Conservation (phyloP, 2,113 vertebrate species). For the Stegastes partitus region DNA sequence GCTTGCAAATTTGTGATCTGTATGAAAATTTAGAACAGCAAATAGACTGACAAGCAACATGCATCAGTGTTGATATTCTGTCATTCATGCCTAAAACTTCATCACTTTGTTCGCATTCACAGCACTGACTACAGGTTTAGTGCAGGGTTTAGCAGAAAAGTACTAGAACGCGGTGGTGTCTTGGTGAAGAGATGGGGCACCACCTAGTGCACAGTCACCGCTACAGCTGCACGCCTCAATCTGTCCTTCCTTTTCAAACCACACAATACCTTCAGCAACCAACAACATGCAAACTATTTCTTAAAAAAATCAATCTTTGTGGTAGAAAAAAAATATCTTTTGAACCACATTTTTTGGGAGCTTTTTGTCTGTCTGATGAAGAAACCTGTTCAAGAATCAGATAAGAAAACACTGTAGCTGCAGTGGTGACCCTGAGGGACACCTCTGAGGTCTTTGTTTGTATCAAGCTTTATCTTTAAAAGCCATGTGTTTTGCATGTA, state of each 20-base stretch:
- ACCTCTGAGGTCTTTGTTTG: conserved; percentile 52
- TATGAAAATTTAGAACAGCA: conserved; percentile 3
- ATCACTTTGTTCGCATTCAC: conserved; percentile 12
- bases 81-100: conserved; percentile 30
- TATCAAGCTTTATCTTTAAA: conserved; percentile 41
- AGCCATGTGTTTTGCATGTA: conserved; percentile 75
- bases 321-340: background rate
- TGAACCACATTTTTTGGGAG: background rate
- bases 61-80: background rate
- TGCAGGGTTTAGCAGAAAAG: conserved; percentile 15
- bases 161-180: conserved; percentile 18
- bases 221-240: conserved; percentile 30
- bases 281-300: background rate
- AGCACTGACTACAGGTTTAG: conserved; percentile 18
- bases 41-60: conserved; percentile 2
- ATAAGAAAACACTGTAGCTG: conserved; percentile 34
- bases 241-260: background rate
- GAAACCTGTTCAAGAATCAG: conserved; percentile 61
- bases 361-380: background rate
- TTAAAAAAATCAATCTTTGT: too few relatives aligned
- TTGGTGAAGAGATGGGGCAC: conserved; percentile 81
- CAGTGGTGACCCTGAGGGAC: conserved; percentile 38
- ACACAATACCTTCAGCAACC: conserved; percentile 3
- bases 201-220: conserved; percentile 82
- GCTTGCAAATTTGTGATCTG: background rate